Evolutionary conservation across 1,140 invertebrate species (phyloP), one percentile per base, ranked within the genome.

Genomic region (Dendroctonus valens): DNA sequence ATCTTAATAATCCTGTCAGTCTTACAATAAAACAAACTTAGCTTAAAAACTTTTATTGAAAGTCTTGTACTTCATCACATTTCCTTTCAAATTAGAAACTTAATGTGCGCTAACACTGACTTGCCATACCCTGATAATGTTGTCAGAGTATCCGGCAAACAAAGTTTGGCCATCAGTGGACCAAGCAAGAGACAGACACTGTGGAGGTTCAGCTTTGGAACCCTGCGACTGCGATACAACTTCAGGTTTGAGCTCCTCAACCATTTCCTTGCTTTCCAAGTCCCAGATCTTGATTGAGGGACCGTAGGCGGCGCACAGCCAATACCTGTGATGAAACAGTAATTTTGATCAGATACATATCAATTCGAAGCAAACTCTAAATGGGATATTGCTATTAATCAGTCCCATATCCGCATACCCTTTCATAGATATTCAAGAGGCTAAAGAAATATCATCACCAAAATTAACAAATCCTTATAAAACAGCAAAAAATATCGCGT

Each of bases 281-380:
- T 99, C 97, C 97, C 98, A 99, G 78, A 99, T 99, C 83, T 98
- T 98, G 78, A 99, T 98, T 72, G 90, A 93, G 61, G 97, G 94
- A 74, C 98, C 98, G 78, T 93, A 98, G n/a, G 98, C 98, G 76
- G 97, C 98, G 83, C 98, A 99, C 11, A 99, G 86, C 98, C 98
- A 99, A 79, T 99, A 99, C 79, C 98, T 78, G 54, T 14, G 70
- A 72, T 59, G 52, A 65, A 69, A 65, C 66, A 41, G 14, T 5
- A 37, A 39, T 8, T 15, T 39, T 60, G 50, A 50, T 49, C 1
- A 26, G 26, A 26, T 3, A 3, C 3, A 26, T 26, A 26, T 26
- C 5, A 59, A 15, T 12, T 59, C 42, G 11, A 49, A 5, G 26
- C 8, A 52, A 37, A 60, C 12, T 37, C 15, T 12, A 14, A 53